Percentiles rank a stretch among this genome's conserved stretches.
Conservation (phyloP, 2,797 vertebrate genomes). For the Periophthalmus magnuspinnatus region DNA sequence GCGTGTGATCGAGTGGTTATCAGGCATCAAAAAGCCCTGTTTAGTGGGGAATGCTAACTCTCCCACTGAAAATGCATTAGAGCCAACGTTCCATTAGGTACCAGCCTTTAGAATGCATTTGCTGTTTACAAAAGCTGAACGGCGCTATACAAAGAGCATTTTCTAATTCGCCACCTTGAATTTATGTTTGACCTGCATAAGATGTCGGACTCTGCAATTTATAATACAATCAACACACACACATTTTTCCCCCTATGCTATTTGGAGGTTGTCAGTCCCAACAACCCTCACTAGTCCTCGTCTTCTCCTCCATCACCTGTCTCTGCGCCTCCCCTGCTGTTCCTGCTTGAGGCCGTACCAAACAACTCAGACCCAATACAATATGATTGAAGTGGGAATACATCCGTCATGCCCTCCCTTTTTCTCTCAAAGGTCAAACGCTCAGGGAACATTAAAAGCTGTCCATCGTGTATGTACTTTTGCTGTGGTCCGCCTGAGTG, state of each 20-base stretch:
- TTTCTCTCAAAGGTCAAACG: slow-evolving; percentile 49
- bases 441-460: slow-evolving; percentile 40
- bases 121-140: not conserved
- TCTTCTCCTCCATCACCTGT: not conserved
- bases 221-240: not conserved
- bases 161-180: not conserved
- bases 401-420: slow-evolving; percentile 41
- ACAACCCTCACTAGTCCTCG: not conserved
- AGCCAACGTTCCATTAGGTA: not conserved
- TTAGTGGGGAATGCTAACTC: not conserved
- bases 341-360: slow-evolving; percentile 18
- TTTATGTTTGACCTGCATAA: not conserved
- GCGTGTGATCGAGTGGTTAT: too few species aligned
- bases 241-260: not conserved
- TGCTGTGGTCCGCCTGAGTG: slow-evolving; percentile 1
- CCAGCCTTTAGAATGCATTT: not conserved
- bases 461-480: slow-evolving; percentile 29
- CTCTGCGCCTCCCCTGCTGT: slow-evolving; percentile 17
- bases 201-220: not conserved
- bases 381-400: slow-evolving; percentile 40
- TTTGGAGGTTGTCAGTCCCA: slow-evolving; percentile 6
- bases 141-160: not conserved
- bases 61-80: not conserved
- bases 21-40: not conserved
- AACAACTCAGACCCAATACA: slow-evolving; percentile 32